Evolutionary conservation across 2,797 vertebrate genomes (phyloP), one percentile per base, ranked within the genome.

Genomic region (Eulemur albifrons): DNA sequence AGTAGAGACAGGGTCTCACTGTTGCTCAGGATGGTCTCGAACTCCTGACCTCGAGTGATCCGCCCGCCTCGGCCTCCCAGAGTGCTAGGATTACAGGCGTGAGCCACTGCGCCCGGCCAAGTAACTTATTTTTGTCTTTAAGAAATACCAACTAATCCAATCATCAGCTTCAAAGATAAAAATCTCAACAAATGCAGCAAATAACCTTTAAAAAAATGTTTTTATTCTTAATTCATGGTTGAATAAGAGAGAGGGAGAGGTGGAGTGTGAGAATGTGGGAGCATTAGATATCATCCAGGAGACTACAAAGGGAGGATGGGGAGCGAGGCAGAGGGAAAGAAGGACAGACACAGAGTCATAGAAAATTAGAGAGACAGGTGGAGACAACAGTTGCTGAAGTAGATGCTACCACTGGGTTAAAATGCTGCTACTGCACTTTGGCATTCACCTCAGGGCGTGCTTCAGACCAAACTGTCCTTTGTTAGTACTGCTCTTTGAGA

Each of bases 121-220:
- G 6, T 40, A 40, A 40, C 40, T 40, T 5, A 40, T 40, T 86
- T 84, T 92, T 61, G 48, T 54, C 57, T 83, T 90, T 40, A 40
- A n/a, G 40, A 87, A 95, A 21, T 40, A 87, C 32, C 61, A 65
- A n/a, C 54, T 21, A 59, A 84, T 83, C 25, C 30, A 70, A 93
- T 45, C n/a, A 38, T 80, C 23, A 21, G 4, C 81, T 79, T 94
- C 32, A 90, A 84, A 93, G 81, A 35, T 83, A 81, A 94, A 94
- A 70, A 82, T 10, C 21, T 89, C 59, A 80, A 45, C 63, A 84
- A 57, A 87, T 48, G n/a, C 25, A 92, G 20, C 57, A 91, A 88
- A 81, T 65, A 82, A 73, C 14, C 43, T 82, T 73, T 40, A 7
- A 52, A 69, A 88, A 88, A 88, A 61, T 67, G 5, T 52, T 70